These are phyloP conservation scores for Notarius quadriscutis DNA, from an alignment of 2,113 vertebrate species.

Conservation along the genomic window DNA sequence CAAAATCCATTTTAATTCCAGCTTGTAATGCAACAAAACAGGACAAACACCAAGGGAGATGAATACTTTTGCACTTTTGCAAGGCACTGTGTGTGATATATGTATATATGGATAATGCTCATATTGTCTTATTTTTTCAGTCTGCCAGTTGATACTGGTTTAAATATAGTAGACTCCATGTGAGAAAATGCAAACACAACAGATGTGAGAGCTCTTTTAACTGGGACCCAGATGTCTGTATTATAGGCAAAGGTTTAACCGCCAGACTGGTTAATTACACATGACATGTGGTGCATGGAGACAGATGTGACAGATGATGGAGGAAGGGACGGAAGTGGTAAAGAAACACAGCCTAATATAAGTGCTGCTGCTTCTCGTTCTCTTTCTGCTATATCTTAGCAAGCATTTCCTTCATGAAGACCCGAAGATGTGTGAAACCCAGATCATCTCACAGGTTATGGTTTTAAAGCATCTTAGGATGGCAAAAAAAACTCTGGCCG, in stretches of 20 bases:
- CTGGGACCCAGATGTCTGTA: conserved; percentile 18
- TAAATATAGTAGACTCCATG: background rate
- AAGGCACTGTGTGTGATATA: too few relatives aligned
- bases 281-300: conserved; percentile 48
- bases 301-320: conserved; percentile 52
- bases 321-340: conserved; percentile 29
- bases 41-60: too few relatives aligned
- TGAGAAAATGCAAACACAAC: conserved; percentile 22
- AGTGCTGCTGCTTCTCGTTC: conserved; percentile 1
- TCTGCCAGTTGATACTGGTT: background rate
- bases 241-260: conserved; percentile 43
- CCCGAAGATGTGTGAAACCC: conserved; percentile 46
- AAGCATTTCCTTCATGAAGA: conserved; percentile 23
- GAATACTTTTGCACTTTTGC: too few relatives aligned
- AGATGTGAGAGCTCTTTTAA: conserved; percentile 21
- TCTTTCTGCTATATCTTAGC: conserved; percentile 30
- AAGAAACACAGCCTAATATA: conserved; percentile 11
- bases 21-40: too few relatives aligned
- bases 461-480: conserved; percentile 52
- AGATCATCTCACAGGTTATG: conserved; percentile 42
- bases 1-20: too few relatives aligned
- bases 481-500: conserved; percentile 28
- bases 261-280: conserved; percentile 47
- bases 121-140: background rate
- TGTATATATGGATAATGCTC: background rate